These are phyloP conservation scores for Semaprochilodus insignis DNA, from an alignment of 2,797 vertebrate species.

Conservation along the genomic window DNA sequence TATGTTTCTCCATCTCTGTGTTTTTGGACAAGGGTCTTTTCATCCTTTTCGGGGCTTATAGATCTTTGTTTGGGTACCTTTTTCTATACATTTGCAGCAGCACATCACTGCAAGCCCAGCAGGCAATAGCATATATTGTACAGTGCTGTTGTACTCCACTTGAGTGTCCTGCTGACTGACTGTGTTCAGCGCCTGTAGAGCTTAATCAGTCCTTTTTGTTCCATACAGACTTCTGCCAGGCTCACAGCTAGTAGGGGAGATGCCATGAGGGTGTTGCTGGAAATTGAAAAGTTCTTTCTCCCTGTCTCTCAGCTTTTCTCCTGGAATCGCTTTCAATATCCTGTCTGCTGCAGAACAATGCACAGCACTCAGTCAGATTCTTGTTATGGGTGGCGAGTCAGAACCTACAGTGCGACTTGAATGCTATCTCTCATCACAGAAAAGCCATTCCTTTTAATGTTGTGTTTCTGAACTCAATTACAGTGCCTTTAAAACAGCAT, in stretches of 20 bases:
- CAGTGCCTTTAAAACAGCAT: background rate
- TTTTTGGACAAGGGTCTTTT: too few species aligned
- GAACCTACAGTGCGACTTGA: background rate
- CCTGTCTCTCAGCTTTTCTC: constrained; percentile 9
- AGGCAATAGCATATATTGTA: constrained; percentile 20
- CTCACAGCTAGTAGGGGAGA: constrained; percentile 5
- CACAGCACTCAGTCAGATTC: background rate
- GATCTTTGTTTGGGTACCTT: background rate
- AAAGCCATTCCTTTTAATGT: background rate
- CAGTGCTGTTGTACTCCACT: constrained; percentile 22
- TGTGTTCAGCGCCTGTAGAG: constrained; percentile 34
- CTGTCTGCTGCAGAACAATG: constrained; percentile 12
- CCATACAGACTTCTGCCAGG: constrained; percentile 3
- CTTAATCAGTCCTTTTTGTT: constrained; percentile 32
- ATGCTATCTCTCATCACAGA: too few species aligned
- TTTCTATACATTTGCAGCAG: too few species aligned
- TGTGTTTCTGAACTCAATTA: constrained; percentile 9
- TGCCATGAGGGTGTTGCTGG: constrained; percentile 36
- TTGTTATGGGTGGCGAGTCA: background rate
- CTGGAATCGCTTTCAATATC: constrained; percentile 35
- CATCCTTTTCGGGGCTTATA: background rate
- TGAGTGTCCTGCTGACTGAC: constrained; percentile 41
- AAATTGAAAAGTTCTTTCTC: constrained; percentile 47
- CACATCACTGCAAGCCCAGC: background rate
- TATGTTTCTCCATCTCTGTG: too few species aligned